phyloP scores from a whole-genome alignment of 2,797 vertebrate genomes.

The Parotocinclus haroldoi region DNA sequence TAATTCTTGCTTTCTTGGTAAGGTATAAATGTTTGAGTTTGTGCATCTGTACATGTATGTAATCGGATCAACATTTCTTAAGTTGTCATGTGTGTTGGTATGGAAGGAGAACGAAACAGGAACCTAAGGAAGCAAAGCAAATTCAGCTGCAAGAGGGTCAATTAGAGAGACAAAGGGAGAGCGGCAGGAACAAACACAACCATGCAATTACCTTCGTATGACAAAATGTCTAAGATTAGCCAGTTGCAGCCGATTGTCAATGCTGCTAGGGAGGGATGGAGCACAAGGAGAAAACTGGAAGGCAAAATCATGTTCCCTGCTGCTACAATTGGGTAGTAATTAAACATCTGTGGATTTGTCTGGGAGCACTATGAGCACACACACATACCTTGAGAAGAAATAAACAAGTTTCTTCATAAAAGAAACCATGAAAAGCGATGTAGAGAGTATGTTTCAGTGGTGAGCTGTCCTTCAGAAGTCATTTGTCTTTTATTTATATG shows the following conservation, averaged over 20 bases:
- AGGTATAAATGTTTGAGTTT: too few species aligned
- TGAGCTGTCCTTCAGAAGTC: too few species aligned
- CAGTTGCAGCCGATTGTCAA: constrained; percentile 55
- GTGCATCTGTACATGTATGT: constrained; percentile 1
- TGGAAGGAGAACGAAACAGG: not conserved
- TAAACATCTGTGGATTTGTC: constrained; percentile 71
- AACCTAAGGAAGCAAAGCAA: not conserved
- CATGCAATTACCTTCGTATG: constrained; percentile 32
- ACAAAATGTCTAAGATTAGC: constrained; percentile 33
- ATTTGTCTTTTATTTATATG: too few species aligned
- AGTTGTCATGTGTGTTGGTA: not conserved
- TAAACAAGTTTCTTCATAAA: too few species aligned
- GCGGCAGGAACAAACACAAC: constrained; percentile 24
- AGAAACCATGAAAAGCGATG: too few species aligned
- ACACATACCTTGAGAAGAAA: too few species aligned
- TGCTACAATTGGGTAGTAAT: constrained; percentile 73
- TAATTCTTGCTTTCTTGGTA: too few species aligned
- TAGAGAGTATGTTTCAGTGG: too few species aligned
- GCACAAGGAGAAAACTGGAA: constrained; percentile 32
- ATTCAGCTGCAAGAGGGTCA: constrained; percentile 9
- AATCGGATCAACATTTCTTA: not conserved
- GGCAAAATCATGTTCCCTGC: constrained; percentile 48
- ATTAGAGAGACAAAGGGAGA: constrained; percentile 27
- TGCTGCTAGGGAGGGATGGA: constrained; percentile 32
- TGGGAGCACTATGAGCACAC: constrained; percentile 57